phyloP scores from a whole-genome alignment of 2,797 vertebrate species.

The Clarias platycephalus region DNA sequence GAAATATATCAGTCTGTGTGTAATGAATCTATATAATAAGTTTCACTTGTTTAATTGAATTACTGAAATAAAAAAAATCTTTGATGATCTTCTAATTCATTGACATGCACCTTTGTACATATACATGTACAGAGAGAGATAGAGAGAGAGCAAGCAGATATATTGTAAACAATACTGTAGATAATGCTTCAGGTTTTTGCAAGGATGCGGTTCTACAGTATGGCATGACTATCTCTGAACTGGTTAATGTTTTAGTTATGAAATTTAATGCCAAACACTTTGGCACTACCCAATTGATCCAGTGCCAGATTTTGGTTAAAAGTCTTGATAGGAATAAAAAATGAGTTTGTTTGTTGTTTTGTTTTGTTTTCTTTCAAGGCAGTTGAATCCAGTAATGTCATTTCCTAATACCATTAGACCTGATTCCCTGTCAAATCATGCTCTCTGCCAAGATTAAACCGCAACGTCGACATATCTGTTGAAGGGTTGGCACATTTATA shows the following conservation, averaged over 20 bases:
- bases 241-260: background rate
- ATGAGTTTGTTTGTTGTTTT: no score
- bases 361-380: slow-evolving; percentile 2
- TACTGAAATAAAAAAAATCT: no score
- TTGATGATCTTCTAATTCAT: no score
- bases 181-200: background rate
- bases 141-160: background rate
- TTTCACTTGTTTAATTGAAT: no score
- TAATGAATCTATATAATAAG: no score
- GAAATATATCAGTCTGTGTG: no score
- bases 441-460: slow-evolving; percentile 54
- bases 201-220: background rate
- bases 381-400: slow-evolving; percentile 14
- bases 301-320: background rate
- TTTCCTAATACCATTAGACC: slow-evolving; percentile 39
- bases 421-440: slow-evolving; percentile 39
- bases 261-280: background rate
- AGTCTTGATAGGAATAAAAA: slow-evolving; percentile 6
- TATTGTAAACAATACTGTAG: background rate
- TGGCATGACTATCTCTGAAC: background rate
- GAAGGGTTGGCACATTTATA: slow-evolving; percentile 59
- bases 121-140: no score
- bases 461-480: slow-evolving; percentile 54
- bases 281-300: background rate
- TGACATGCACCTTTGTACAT: no score